Conservation (phyloP, 1,140 invertebrate genomes). For the Planococcus citri region DNA sequence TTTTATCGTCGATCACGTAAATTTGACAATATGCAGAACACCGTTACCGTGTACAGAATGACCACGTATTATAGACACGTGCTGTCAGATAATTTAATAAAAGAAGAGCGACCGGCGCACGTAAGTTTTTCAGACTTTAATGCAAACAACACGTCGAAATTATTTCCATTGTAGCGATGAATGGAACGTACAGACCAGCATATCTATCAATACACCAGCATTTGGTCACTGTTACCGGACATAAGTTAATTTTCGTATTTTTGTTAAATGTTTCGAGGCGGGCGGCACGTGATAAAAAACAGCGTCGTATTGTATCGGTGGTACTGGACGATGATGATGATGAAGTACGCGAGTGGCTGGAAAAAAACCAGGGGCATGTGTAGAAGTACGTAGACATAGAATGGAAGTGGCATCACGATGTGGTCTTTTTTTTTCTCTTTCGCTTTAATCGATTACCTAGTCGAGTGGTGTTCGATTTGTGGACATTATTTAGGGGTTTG, state of each 20-base stretch:
- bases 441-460: no score
- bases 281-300: neutral
- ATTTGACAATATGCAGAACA: constrained; percentile 12
- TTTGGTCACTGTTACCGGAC: neutral
- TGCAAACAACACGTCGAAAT: constrained; percentile 2
- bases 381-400: no score
- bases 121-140: constrained; percentile 10
- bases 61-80: constrained; percentile 12
- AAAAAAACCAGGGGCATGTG: no score
- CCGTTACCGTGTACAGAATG: neutral
- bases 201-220: neutral
- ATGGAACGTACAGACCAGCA: neutral
- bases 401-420: no score
- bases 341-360: no score
- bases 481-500: no score
- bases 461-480: no score
- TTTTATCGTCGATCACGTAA: neutral
- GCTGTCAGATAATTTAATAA: constrained; percentile 15
- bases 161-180: neutral
- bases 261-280: neutral
- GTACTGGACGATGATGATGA: no score
- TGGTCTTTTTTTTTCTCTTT: no score
- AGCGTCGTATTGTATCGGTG: no score
- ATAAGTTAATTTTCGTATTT: constrained; percentile 2
- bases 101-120: neutral